Percentiles rank a stretch among this genome's conserved stretches.
phyloP scores from a whole-genome alignment of 2,113 vertebrate genomes.

The Phrynosoma platyrhinos region DNA sequence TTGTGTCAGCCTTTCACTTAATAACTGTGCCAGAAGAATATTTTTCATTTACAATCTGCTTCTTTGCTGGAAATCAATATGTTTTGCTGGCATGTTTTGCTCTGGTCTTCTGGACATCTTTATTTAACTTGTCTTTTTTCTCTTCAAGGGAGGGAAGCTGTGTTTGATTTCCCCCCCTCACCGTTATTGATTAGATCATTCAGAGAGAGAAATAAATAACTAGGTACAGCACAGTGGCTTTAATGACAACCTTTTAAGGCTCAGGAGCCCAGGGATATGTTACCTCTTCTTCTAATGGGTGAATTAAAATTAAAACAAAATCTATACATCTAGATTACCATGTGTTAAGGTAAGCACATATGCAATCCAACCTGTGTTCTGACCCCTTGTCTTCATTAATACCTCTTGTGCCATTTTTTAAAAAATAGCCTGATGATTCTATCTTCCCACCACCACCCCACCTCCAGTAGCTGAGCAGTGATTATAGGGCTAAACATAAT shows the following conservation, averaged over 20 bases:
- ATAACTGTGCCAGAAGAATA: constrained; percentile 76
- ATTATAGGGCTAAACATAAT: neutral
- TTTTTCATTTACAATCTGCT: constrained; percentile 78
- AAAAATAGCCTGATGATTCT: constrained; percentile 51
- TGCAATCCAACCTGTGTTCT: constrained; percentile 61
- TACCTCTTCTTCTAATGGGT: constrained; percentile 32
- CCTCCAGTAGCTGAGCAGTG: neutral
- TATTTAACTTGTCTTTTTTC: constrained; percentile 77
- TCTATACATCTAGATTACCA: constrained; percentile 59
- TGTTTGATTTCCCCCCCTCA: constrained; percentile 74
- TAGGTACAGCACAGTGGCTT: constrained; percentile 69
- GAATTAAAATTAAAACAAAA: constrained; percentile 71
- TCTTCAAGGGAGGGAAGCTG: constrained; percentile 59
- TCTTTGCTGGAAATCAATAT: constrained; percentile 79
- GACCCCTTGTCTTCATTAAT: constrained; percentile 54
- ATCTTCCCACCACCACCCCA: neutral
- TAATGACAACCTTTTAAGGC: constrained; percentile 73
- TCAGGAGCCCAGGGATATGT: constrained; percentile 61
- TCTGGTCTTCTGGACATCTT: constrained; percentile 69
- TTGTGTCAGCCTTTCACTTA: constrained; percentile 62
- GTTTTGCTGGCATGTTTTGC: constrained; percentile 66
- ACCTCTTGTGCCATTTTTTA: constrained; percentile 48
- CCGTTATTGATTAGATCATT: constrained; percentile 77
- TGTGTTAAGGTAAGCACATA: constrained; percentile 49
- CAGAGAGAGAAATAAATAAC: constrained; percentile 77